Conservation (phyloP, 2,797 vertebrate genomes). For the Alfaro cultratus region DNA sequence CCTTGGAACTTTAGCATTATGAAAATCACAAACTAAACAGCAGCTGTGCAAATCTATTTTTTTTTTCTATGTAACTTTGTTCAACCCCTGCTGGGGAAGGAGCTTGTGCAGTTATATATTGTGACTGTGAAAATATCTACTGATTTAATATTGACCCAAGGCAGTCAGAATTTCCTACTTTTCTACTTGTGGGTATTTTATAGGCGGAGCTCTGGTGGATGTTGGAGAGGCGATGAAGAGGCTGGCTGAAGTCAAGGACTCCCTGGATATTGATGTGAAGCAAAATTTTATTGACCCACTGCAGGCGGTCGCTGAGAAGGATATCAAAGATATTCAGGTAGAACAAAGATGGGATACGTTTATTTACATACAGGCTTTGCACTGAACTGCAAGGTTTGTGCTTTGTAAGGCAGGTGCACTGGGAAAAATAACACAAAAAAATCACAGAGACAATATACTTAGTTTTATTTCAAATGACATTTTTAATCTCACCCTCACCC, state of each 20-base stretch:
- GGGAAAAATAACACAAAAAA: not conserved
- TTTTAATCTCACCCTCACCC: not conserved
- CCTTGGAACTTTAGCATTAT: not conserved
- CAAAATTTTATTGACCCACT: constrained; percentile 98
- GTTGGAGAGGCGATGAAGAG: constrained; percentile 94
- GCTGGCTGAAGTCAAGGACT: constrained; percentile 93
- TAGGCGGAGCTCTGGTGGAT: constrained; percentile 90
- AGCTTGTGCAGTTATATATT: not conserved
- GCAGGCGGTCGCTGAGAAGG: constrained; percentile 93
- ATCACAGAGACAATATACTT: not conserved
- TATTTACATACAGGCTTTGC: not conserved
- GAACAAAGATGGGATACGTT: constrained; percentile 7
- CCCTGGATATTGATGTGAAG: constrained; percentile 96
- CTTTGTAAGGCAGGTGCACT: not conserved
- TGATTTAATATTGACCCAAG: constrained; percentile 1
- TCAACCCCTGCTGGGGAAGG: not conserved
- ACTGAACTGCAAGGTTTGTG: constrained; percentile 22
- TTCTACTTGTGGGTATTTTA: not conserved
- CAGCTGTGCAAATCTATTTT: not conserved
- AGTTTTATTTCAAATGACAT: not conserved
- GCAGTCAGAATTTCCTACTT: not conserved
- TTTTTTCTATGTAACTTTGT: not conserved
- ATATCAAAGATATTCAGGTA: constrained; percentile 98
- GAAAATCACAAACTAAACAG: not conserved
- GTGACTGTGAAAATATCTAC: not conserved